These are phyloP conservation scores for Allacma fusca DNA, from an alignment of 2,888 invertebrate genomes.

Conservation along the genomic window DNA sequence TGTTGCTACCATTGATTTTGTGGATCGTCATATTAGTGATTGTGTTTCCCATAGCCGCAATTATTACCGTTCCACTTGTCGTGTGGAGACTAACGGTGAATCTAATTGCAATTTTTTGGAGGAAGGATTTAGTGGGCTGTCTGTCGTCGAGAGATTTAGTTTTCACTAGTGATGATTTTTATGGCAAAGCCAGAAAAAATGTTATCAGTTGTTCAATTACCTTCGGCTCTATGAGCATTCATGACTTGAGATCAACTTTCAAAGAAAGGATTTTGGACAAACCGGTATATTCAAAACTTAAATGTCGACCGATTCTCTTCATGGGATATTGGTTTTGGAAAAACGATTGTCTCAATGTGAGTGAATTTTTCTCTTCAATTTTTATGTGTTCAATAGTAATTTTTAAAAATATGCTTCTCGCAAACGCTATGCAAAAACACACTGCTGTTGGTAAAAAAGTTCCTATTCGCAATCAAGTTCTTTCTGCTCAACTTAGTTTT, in stretches of 20 bases:
- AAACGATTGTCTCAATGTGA: constrained; percentile 54
- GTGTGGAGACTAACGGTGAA: constrained; percentile 58
- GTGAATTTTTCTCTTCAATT: constrained; percentile 20
- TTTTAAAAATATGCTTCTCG: too few relatives aligned
- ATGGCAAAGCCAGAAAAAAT: constrained; percentile 58
- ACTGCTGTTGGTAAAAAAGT: too few relatives aligned
- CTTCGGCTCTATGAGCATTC: constrained; percentile 50
- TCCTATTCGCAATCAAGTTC: too few relatives aligned
- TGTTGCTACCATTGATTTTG: constrained; percentile 59
- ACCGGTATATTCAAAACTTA: constrained; percentile 53
- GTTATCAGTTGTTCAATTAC: constrained; percentile 56
- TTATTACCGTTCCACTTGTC: constrained; percentile 53
- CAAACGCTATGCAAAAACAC: too few relatives aligned
- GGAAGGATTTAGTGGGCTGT: constrained; percentile 51
- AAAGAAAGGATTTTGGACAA: constrained; percentile 52
- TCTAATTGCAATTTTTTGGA: constrained; percentile 46
- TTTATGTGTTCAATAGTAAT: too few relatives aligned
- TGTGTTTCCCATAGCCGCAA: constrained; percentile 53
- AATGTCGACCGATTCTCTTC: constrained; percentile 55
- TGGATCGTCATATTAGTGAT: constrained; percentile 59
- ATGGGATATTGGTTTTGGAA: constrained; percentile 61
- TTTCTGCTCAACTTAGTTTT: too few relatives aligned
- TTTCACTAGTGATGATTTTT: constrained; percentile 59
- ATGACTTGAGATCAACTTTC: constrained; percentile 48
- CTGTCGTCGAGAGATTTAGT: constrained; percentile 59